A percentile compares a stretch with the other conserved stretches of the same genome.
phyloP scores from a whole-genome alignment of 2,113 vertebrate species.

The Elephas maximus region DNA sequence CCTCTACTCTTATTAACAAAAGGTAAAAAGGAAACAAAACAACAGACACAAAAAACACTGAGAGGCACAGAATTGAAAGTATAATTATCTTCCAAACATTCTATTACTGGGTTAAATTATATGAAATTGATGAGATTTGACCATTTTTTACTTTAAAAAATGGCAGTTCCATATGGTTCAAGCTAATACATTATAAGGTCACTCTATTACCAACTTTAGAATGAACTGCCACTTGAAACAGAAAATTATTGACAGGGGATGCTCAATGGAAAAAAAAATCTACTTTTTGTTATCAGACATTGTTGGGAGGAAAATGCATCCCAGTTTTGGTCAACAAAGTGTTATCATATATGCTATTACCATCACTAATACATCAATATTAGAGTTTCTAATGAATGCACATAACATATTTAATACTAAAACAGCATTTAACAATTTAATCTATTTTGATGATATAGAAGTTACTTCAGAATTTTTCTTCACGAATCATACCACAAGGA shows the following conservation, averaged over 20 bases:
- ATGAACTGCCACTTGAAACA: slow-evolving; percentile 29
- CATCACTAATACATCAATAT: slow-evolving; percentile 54
- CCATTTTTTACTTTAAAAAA: slow-evolving; percentile 44
- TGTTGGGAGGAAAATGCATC: neutral
- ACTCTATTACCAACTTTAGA: slow-evolving; percentile 50
- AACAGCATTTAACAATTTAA: slow-evolving; percentile 44
- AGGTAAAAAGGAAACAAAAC: neutral
- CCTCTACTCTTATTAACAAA: neutral
- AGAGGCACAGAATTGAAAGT: neutral
- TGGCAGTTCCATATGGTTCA: neutral
- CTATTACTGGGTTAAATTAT: neutral
- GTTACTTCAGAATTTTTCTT: slow-evolving; percentile 57
- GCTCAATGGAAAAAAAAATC: neutral
- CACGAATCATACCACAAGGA: neutral
- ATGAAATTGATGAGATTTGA: slow-evolving; percentile 21
- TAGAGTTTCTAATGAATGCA: slow-evolving; percentile 50
- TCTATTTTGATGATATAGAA: slow-evolving; percentile 14
- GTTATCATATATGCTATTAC: slow-evolving; percentile 21
- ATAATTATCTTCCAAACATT: neutral
- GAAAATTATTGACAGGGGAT: slow-evolving; percentile 50
- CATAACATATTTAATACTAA: slow-evolving; percentile 38
- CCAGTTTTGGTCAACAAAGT: slow-evolving; percentile 29
- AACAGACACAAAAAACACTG: neutral
- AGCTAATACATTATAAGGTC: slow-evolving; percentile 37
- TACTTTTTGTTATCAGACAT: slow-evolving; percentile 15